Base-by-base conservation (phyloP, 1,140 invertebrate genomes). In the Leptonema lineaticorne region DNA sequence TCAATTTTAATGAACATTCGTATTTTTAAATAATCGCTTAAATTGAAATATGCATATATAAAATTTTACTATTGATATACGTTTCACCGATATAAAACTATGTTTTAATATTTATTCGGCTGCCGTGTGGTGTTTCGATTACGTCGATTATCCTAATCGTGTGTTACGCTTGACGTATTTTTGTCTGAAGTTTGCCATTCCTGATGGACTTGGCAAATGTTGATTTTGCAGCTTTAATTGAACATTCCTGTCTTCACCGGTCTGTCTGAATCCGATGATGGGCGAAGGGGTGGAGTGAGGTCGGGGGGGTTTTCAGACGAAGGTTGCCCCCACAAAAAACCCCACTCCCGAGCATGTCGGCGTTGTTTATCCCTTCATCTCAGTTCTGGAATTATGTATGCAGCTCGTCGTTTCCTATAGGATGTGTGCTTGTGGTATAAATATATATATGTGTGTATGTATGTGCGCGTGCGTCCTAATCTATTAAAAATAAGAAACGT, bases 301-400 rank as follows among this genome's bases (percentile, higher is more conserved):
- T 14, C 11, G 37, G 14, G 14, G 3, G 50, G 22, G 62, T 22
- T 41, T 16, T 3, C n/a, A n/a, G n/a, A n/a, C n/a, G n/a, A n/a
- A n/a, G n/a, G n/a, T n/a, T n/a, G n/a, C n/a, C 62, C 29, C 45
- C 26, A 53, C n/a, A n/a, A n/a, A n/a, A n/a, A n/a, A n/a, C 57
- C 57, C 11, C 6, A 22, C 59, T 16, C 8, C 24, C 57, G 28
- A 30, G 18, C 57, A 27, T 37, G 62, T 64, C 62, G 45, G 62
- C 62, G 62, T 64, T 64, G 62, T 64, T 64, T 64, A 64, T 64
- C 62, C 62, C 62, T 64, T 64, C 62, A 64, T 64, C 62, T 64
- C 62, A 64, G 62, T 26, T 64, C 62, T 64, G 27, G 62, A 64
- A 64, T 64, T 64, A 64, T 64, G 62, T 64, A 64, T 64, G 62